These are phyloP conservation scores for Cettia cetti DNA, from an alignment of 2,113 vertebrate genomes.

Conservation along the genomic window DNA sequence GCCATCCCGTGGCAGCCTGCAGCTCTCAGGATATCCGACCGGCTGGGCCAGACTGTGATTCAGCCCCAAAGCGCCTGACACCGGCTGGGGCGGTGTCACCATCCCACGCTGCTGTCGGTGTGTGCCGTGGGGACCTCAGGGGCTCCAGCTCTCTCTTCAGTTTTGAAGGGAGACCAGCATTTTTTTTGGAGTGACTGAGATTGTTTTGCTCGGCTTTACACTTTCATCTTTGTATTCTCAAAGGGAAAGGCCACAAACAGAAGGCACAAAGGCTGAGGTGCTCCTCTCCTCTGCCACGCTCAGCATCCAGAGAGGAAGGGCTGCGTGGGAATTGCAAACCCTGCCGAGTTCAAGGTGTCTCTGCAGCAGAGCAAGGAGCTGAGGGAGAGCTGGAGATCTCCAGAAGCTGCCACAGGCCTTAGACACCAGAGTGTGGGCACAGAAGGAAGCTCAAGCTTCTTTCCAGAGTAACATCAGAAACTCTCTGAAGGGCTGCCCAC, in stretches of 20 bases:
- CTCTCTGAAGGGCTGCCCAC: background rate
- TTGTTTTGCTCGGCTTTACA: background rate
- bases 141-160: background rate
- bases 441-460: background rate
- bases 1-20: background rate
- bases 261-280: rapidly evolving
- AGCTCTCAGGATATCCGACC: background rate
- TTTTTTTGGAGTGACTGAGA: background rate
- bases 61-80: background rate
- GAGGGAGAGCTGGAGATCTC: background rate
- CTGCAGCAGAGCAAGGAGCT: rapidly evolving
- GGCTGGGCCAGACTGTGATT: background rate
- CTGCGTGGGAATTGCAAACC: background rate
- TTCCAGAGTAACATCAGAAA: background rate
- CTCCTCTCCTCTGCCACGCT: background rate
- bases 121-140: background rate
- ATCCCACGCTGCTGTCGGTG: background rate
- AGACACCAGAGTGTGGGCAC: background rate
- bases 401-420: background rate
- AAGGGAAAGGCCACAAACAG: background rate
- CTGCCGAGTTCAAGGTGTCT: background rate
- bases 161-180: background rate
- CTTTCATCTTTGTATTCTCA: background rate
- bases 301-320: background rate
- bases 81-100: background rate